Evolutionary conservation across 2,888 invertebrate genomes (phyloP).

Genomic region (Selenia dentaria): DNA sequence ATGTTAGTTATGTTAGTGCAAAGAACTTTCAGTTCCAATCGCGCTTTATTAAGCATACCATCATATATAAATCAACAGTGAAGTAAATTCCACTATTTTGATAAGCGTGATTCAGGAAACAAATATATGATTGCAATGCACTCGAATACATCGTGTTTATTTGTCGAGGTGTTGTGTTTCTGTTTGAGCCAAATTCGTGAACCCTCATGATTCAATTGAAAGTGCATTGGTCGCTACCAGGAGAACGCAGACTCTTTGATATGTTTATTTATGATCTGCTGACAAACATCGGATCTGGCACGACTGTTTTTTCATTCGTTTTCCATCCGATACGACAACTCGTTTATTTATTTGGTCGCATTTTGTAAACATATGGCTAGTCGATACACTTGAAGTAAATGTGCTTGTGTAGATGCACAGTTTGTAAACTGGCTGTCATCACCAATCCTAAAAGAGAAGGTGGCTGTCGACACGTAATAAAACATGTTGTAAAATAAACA

Average conservation of each 20-base stretch:
- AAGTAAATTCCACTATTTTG: too few species aligned
- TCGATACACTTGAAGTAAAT: constrained; percentile 6
- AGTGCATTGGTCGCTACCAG: constrained; percentile 10
- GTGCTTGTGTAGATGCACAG: constrained; percentile 9
- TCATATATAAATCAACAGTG: too few species aligned
- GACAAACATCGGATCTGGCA: constrained; percentile 6
- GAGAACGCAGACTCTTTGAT: constrained; percentile 6
- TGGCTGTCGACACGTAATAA: constrained; percentile 17
- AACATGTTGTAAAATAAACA: constrained; percentile 18
- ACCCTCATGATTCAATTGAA: background rate
- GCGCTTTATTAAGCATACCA: too few species aligned
- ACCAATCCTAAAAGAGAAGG: constrained; percentile 7
- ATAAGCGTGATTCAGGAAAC: too few species aligned
- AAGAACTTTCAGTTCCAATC: too few species aligned
- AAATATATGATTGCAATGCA: too few species aligned
- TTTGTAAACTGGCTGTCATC: constrained; percentile 13
- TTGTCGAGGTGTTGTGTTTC: too few species aligned
- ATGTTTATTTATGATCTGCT: constrained; percentile 8
- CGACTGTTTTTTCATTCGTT: background rate
- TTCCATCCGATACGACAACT: constrained; percentile 1
- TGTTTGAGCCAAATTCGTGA: too few species aligned
- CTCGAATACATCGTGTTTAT: too few species aligned
- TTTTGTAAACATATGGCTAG: constrained; percentile 7
- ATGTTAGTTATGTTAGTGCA: too few species aligned
- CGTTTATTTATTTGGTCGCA: constrained; percentile 12